Evolutionary conservation across 2,797 vertebrate genomes (phyloP).

Genomic region (Capromys pilorides): DNA sequence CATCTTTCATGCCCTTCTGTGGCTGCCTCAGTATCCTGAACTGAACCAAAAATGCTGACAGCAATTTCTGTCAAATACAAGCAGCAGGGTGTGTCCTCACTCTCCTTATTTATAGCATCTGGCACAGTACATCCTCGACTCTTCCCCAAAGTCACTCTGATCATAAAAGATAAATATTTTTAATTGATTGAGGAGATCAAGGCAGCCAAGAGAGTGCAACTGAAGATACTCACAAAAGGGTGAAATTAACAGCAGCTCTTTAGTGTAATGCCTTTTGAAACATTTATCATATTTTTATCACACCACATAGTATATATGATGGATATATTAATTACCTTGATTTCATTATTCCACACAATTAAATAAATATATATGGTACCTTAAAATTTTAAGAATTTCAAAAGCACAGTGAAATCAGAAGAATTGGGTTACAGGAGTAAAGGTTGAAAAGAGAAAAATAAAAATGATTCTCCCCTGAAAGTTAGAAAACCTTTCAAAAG

Average conservation of each 20-base stretch:
- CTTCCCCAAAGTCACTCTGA: background rate
- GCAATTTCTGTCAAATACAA: background rate
- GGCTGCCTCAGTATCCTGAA: background rate
- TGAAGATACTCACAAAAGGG: background rate
- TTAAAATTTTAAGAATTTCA: background rate
- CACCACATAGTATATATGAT: background rate
- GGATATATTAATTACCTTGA: background rate
- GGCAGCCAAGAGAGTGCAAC: background rate
- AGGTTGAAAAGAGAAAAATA: background rate
- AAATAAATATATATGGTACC: background rate
- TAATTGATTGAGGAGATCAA: background rate
- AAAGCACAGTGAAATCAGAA: background rate
- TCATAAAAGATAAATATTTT: background rate
- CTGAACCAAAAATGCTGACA: background rate
- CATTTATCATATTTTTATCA: background rate
- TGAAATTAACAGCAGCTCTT: background rate
- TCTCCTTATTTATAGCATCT: background rate
- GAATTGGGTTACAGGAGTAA: background rate
- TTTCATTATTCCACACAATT: background rate
- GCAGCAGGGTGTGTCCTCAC: background rate
- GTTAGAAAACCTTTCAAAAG: conserved; percentile 6
- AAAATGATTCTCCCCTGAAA: background rate
- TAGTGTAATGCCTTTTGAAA: background rate
- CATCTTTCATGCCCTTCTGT: background rate
- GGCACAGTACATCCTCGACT: background rate